Evolutionary conservation across 2,797 vertebrate species (phyloP).

Genomic region (Phrynocephalus guinanensis): DNA sequence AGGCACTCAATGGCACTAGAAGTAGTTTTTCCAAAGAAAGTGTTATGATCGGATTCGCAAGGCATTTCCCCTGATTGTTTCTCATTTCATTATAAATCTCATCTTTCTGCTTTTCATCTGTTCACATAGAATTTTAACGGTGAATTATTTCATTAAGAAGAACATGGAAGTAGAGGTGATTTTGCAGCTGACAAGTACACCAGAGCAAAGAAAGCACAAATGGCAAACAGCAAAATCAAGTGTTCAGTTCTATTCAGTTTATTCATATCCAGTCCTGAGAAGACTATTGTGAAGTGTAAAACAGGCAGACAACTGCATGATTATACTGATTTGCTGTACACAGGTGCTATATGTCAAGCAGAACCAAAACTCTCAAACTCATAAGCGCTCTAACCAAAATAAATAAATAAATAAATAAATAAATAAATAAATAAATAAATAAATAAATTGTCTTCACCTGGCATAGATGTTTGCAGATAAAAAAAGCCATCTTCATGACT

Average conservation of each 20-base stretch:
- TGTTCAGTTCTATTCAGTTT: too few relatives aligned
- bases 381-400: too few relatives aligned
- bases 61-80: background rate
- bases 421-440: too few relatives aligned
- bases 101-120: background rate
- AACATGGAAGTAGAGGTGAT: too few relatives aligned
- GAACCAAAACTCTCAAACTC: too few relatives aligned
- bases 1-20: conserved; percentile 12
- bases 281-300: background rate
- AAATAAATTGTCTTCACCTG: too few relatives aligned
- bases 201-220: background rate
- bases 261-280: background rate
- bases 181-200: too few relatives aligned
- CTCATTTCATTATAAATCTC: background rate
- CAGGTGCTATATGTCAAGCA: too few relatives aligned
- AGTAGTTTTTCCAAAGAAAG: background rate
- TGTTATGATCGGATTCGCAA: accelerated
- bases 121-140: background rate
- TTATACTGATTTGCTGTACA: background rate
- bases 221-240: background rate
- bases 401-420: too few relatives aligned
- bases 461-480: too few relatives aligned
- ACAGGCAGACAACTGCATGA: background rate
- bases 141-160: background rate
- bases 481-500: too few relatives aligned